These are phyloP conservation scores for Pogonocherus hispidulus DNA, from an alignment of 2,888 invertebrate species.

Conservation along the genomic window DNA sequence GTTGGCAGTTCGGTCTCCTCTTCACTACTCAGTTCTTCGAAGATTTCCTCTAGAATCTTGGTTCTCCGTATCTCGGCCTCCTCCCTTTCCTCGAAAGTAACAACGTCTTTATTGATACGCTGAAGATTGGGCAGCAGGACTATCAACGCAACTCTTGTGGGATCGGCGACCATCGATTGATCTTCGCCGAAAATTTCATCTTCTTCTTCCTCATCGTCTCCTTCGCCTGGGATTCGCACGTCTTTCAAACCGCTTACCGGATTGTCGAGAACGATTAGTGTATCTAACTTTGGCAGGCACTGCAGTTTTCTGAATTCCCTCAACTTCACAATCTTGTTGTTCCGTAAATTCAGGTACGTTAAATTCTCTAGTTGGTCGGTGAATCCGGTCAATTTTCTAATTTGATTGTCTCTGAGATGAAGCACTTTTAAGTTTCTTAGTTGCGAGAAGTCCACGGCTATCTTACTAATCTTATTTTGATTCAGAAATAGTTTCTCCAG, in stretches of 20 bases:
- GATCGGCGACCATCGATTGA: conserved; percentile 64
- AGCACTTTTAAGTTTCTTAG: conserved; percentile 76
- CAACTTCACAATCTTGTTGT: conserved; percentile 71
- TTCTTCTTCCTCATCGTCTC: conserved; percentile 47
- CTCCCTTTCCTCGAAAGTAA: conserved; percentile 71
- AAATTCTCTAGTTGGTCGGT: conserved; percentile 67
- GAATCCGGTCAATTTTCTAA: conserved; percentile 72
- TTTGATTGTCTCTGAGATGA: conserved; percentile 80
- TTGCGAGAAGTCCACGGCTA: conserved; percentile 71
- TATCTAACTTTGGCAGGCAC: conserved; percentile 70
- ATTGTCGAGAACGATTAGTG: conserved; percentile 72
- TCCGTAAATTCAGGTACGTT: conserved; percentile 73
- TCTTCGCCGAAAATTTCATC: conserved; percentile 59
- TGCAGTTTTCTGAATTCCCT: conserved; percentile 72
- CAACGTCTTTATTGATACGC: conserved; percentile 71
- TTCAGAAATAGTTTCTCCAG: conserved; percentile 80
- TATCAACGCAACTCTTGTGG: conserved; percentile 63
- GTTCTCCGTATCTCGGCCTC: conserved; percentile 55
- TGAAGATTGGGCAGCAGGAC: conserved; percentile 71
- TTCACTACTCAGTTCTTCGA: conserved; percentile 63
- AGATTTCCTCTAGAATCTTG: conserved; percentile 59
- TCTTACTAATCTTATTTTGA: conserved; percentile 54
- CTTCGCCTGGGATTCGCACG: conserved; percentile 35
- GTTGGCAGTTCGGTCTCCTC: conserved; percentile 51
- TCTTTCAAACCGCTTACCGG: conserved; percentile 64